Conservation (phyloP, 2,888 invertebrate genomes). For the Omphaloscelis lunosa region DNA sequence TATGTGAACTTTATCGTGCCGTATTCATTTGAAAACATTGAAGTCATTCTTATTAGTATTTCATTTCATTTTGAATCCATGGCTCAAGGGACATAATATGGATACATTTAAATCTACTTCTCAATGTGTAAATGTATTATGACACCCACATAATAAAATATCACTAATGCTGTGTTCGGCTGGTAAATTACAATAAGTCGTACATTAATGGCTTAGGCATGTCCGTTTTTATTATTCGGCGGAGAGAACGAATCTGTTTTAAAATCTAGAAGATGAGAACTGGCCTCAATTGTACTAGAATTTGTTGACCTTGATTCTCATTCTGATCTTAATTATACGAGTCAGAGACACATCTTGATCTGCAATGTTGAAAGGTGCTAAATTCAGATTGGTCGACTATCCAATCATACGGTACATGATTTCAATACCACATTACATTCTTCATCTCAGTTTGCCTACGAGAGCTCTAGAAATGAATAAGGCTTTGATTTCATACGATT, state of each 20-base stretch:
- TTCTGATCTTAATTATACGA: background rate
- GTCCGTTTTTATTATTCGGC: conserved; percentile 27
- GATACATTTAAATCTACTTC: conserved; percentile 51
- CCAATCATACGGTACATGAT: background rate
- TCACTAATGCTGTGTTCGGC: conserved; percentile 83
- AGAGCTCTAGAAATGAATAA: conserved; percentile 28
- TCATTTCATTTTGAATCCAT: conserved; percentile 35
- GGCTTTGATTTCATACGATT: conserved; percentile 62
- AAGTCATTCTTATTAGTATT: background rate
- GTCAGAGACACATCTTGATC: background rate
- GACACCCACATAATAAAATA: conserved; percentile 64
- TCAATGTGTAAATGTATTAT: conserved; percentile 55
- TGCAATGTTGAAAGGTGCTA: conserved; percentile 14
- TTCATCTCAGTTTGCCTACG: conserved; percentile 6
- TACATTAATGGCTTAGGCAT: conserved; percentile 36
- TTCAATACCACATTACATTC: conserved; percentile 11
- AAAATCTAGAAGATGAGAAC: conserved; percentile 15
- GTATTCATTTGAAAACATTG: background rate
- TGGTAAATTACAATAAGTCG: conserved; percentile 61
- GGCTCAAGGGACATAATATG: conserved; percentile 55
- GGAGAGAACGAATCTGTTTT: conserved; percentile 37
- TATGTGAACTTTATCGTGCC: background rate
- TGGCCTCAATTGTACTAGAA: background rate
- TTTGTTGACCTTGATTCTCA: conserved; percentile 1
- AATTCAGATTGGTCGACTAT: background rate